Percentiles rank a stretch among this genome's conserved stretches.
phyloP scores from a whole-genome alignment of 2,888 invertebrate species.

The Labia minor region DNA sequence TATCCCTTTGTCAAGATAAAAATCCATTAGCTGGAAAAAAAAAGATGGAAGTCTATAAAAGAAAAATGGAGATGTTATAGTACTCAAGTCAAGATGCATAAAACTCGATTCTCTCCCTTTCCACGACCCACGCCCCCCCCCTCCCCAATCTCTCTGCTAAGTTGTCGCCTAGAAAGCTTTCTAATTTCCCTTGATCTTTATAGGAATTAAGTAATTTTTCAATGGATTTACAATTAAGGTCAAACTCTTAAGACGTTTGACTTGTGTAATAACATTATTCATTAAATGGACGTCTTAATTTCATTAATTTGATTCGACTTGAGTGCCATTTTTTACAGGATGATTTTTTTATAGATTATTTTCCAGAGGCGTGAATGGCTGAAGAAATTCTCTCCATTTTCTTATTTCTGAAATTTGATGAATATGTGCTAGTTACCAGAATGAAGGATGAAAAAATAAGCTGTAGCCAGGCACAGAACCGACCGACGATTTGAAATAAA shows the following conservation, averaged over 20 bases:
- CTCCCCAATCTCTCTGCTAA: no score
- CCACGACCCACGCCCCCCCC: no score
- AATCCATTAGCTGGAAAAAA: neutral
- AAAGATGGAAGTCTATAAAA: neutral
- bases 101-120: no score
- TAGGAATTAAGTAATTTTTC: slow-evolving; percentile 3
- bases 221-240: slow-evolving; percentile 8
- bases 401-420: neutral
- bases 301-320: slow-evolving; percentile 1
- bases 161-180: neutral
- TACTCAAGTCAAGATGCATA: neutral
- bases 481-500: no score
- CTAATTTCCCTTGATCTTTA: neutral
- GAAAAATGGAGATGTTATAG: neutral
- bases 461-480: no score
- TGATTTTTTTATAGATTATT: no score
- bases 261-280: slow-evolving; percentile 13
- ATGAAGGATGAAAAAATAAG: no score
- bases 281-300: slow-evolving; percentile 13
- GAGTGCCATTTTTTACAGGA: neutral
- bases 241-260: neutral
- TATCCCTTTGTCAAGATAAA: neutral
- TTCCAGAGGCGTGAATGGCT: neutral
- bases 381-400: neutral
- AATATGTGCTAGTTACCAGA: no score